Conservation (phyloP, 1,140 invertebrate genomes). For the Phthorimaea operculella region DNA sequence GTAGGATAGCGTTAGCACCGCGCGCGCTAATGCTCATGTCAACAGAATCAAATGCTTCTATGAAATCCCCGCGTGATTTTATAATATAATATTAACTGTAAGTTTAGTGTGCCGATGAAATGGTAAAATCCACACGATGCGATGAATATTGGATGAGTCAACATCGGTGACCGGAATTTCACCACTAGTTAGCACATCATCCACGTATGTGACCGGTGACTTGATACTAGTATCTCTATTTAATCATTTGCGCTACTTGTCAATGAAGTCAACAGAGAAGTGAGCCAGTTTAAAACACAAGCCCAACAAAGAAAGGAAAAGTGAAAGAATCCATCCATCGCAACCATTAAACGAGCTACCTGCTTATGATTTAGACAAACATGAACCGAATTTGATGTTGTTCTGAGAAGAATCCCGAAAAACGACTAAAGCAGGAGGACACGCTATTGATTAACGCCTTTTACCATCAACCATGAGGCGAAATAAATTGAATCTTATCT, state of each 20-base stretch:
- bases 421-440: slow-evolving; percentile 35
- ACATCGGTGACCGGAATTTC: slow-evolving; percentile 50
- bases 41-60: slow-evolving; percentile 43
- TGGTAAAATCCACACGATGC: slow-evolving; percentile 20
- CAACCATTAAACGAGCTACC: slow-evolving; percentile 40
- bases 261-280: slow-evolving; percentile 10
- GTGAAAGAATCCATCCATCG: slow-evolving; percentile 44
- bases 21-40: slow-evolving; percentile 37
- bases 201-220: not conserved
- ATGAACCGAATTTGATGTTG: slow-evolving; percentile 32
- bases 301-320: slow-evolving; percentile 35
- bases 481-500: not conserved
- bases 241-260: too few relatives aligned
- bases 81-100: slow-evolving; percentile 63
- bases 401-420: slow-evolving; percentile 51
- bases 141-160: slow-evolving; percentile 32
- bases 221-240: not conserved
- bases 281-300: slow-evolving; percentile 25
- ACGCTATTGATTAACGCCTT: slow-evolving; percentile 53
- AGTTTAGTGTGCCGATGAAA: slow-evolving; percentile 36
- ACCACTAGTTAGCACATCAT: slow-evolving; percentile 27
- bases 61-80: slow-evolving; percentile 48
- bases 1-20: slow-evolving; percentile 50
- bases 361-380: slow-evolving; percentile 52
- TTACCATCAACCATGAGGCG: slow-evolving; percentile 10